These are phyloP conservation scores for Neoniphon sammara DNA, from an alignment of 2,797 vertebrate species.

Conservation along the genomic window DNA sequence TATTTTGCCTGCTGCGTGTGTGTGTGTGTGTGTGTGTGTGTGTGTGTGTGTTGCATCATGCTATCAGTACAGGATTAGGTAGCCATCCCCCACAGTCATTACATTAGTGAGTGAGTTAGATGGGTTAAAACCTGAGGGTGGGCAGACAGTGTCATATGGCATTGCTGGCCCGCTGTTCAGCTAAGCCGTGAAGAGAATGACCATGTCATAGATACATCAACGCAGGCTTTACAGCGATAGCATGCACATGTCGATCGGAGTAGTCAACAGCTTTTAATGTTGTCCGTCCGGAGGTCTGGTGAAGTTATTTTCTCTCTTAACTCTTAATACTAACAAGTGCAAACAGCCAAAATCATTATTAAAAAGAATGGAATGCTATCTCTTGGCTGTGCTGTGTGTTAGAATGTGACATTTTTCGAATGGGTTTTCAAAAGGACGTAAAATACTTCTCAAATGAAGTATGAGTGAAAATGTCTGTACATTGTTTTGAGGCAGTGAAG, in stretches of 20 bases:
- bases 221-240: not conserved
- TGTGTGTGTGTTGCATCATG: constrained; percentile 7
- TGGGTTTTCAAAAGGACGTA: too few relatives aligned
- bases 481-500: too few relatives aligned
- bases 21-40: not conserved
- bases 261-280: not conserved
- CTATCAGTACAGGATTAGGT: constrained; percentile 38
- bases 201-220: not conserved
- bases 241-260: not conserved
- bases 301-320: not conserved
- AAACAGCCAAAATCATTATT: too few relatives aligned
- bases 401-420: too few relatives aligned
- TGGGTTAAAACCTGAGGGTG: constrained; percentile 27
- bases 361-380: too few relatives aligned
- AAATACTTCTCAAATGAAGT: too few relatives aligned
- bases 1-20: not conserved
- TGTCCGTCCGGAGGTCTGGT: too few relatives aligned
- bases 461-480: too few relatives aligned
- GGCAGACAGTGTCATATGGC: not conserved
- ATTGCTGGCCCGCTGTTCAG: constrained; percentile 8
- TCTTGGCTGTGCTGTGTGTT: too few relatives aligned
- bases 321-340: not conserved
- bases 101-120: constrained; percentile 37
- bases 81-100: constrained; percentile 26
- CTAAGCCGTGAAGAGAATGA: constrained; percentile 9